Evolutionary conservation across 2,113 vertebrate genomes (phyloP).

Genomic region (Coptodon bakossiorum): DNA sequence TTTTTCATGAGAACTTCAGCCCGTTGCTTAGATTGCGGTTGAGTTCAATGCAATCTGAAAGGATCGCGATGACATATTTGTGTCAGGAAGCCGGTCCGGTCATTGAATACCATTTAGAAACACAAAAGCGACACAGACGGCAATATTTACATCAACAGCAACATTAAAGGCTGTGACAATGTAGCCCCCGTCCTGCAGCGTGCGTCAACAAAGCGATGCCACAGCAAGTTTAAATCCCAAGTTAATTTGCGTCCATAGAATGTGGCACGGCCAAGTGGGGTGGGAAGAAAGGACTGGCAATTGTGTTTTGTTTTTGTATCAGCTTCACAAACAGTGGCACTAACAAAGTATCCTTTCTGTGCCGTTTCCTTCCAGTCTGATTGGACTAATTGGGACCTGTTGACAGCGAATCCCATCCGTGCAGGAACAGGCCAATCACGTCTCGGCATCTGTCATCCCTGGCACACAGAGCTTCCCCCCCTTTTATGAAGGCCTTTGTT

Average conservation of each 20-base stretch:
- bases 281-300: slow-evolving; percentile 59
- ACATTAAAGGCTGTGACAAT: slow-evolving; percentile 69
- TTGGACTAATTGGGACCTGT: slow-evolving; percentile 80
- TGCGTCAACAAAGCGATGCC: slow-evolving; percentile 50
- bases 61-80: slow-evolving; percentile 68
- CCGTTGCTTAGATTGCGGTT: not conserved
- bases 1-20: slow-evolving; percentile 15
- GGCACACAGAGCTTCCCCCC: slow-evolving; percentile 66
- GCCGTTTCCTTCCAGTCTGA: slow-evolving; percentile 77
- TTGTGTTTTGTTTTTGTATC: slow-evolving; percentile 75
- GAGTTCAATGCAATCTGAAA: slow-evolving; percentile 39
- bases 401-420: slow-evolving; percentile 79
- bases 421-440: slow-evolving; percentile 76
- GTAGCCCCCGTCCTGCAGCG: slow-evolving; percentile 11
- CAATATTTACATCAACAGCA: slow-evolving; percentile 73
- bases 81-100: slow-evolving; percentile 57
- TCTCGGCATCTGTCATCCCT: slow-evolving; percentile 74
- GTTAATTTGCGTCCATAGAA: slow-evolving; percentile 56
- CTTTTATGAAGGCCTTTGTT: slow-evolving; percentile 73
- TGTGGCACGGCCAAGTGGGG: slow-evolving; percentile 17
- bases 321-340: slow-evolving; percentile 73
- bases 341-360: slow-evolving; percentile 79
- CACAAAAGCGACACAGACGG: slow-evolving; percentile 48
- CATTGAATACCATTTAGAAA: slow-evolving; percentile 56
- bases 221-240: slow-evolving; percentile 40